Base-by-base conservation (phyloP, 1,140 invertebrate species). In the Paraescarpia echinospica region DNA sequence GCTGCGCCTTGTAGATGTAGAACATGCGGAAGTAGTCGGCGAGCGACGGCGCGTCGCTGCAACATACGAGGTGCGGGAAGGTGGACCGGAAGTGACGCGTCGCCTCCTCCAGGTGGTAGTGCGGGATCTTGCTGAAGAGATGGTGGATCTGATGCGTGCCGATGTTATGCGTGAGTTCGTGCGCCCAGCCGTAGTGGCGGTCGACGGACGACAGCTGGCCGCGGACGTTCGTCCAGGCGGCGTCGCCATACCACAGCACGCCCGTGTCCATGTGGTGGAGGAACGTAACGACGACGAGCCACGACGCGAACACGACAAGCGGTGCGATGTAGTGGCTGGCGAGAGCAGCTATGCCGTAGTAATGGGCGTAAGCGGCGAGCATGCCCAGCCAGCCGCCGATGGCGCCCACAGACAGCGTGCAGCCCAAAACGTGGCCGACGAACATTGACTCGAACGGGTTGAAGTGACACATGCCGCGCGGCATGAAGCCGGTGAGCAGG, bases 191-290 rank as follows among this genome's bases (percentile, higher is more conserved):
- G 92, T 96, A 96, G 34, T 94, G 89, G 35, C 95, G 94, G 92
- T 96, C 95, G 88, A 96, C 94, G n/a, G 95, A 95, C 48, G 96
- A 95, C n/a, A 94, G 92, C 91, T 96, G 95, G 51, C 95, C 95
- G 89, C 92, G 92, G 59, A 96, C 95, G 93, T 94, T 96, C 89
- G 92, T 93, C 95, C 95, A 96, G 18, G 93, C 93, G 31, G 92
- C 93, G 48, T 95, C 94, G 41, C 94, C 93, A 92, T 95, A 96
- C 93, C 95, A 95, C 34, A 95, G 93, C 51, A 95, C 94, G 91
- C 94, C 94, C 22, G 94, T 93, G 34, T 94, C 94, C 59, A 94
- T 94, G 92, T 96, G 95, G 92, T 96, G 95, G 33, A 96, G 93
- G 93, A 95, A 96, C 14, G 95, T 96, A 88, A 96, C 94, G 92